Base-by-base conservation (phyloP, 2,888 invertebrate species). In the Bellardia pandia region DNA sequence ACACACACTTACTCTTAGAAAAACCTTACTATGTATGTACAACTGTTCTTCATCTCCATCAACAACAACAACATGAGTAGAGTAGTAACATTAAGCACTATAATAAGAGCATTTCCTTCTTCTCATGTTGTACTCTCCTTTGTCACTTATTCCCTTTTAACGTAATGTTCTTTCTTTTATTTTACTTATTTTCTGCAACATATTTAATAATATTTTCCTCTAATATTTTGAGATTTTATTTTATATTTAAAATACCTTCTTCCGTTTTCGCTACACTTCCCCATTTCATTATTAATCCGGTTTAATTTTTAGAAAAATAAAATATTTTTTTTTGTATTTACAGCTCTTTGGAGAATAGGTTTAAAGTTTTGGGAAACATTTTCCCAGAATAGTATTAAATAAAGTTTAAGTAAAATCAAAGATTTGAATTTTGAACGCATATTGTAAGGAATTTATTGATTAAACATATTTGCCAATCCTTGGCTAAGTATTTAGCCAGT, bases 61-160 rank as follows among this genome's bases (percentile, higher is more conserved):
- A 37, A 33, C 74, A 2, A 66, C 58, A 56, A 58, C 66, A 8
- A 40, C 48, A 14, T 64, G 11, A 7, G 7, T 37, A 60, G 69
- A 76, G 60, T 76, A 71, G 74, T 74, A 83, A 71, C 83, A 72
- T 83, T 83, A 83, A 83, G 56, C 71, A 64, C 33, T 69, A 45
- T 71, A 62, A 76, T 69, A 77, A 68, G 3, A 72, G 71, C 77
- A 64, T 83, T 77, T 83, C 71, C 64, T n/a, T n/a, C 77, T 53
- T 53, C 69, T 62, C 53, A 16, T 51, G 45, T 11, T 40, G 11
- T 42, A 9, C n/a, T 14, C 11, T 37, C 33, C 56, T 4, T 33
- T 30, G 30, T 13, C 13, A 45, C 30, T 30, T 58, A 30, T 58
- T 77, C 11, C 71, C 45, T 71, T 69, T 37, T 37, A 6, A 42